Evolutionary conservation across 1,140 invertebrate species (phyloP).

Genomic region (Calycopis cecrops): DNA sequence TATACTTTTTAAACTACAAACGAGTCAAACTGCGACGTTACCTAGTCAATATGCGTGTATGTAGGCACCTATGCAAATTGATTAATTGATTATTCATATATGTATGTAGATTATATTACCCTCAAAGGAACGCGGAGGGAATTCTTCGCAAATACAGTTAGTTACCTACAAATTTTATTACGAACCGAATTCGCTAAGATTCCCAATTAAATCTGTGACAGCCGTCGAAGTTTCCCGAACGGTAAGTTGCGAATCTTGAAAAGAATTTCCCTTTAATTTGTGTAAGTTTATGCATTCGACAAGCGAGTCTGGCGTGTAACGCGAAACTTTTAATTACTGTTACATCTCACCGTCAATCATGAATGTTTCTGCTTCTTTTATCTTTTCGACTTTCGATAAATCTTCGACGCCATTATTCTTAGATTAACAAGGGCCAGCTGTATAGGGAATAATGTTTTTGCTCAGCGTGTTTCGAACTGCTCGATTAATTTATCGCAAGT

Average conservation of each 20-base stretch:
- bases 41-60: no score
- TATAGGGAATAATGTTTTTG: constrained; percentile 52
- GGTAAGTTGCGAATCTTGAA: constrained; percentile 58
- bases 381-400: constrained; percentile 43
- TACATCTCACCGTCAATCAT: constrained; percentile 48
- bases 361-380: constrained; percentile 37
- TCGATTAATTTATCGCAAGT: constrained; percentile 38
- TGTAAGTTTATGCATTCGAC: constrained; percentile 63
- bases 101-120: not conserved
- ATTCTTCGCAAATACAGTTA: constrained; percentile 40
- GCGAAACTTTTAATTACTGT: constrained; percentile 63
- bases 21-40: no score
- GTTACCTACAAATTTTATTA: constrained; percentile 52
- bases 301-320: constrained; percentile 34
- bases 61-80: no score
- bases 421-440: constrained; percentile 51
- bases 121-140: not conserved
- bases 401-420: constrained; percentile 47
- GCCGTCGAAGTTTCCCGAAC: constrained; percentile 45
- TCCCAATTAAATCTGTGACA: constrained; percentile 67
- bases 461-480: constrained; percentile 35
- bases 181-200: constrained; percentile 63
- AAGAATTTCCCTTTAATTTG: constrained; percentile 69
- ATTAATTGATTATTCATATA: no score
- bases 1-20: no score